A percentile compares a stretch with the other conserved stretches of the same genome.
These are phyloP conservation scores for Apostichopus japonicus DNA, from an alignment of 35 echinoderm and acorn worm species.

Conservation along the genomic window DNA sequence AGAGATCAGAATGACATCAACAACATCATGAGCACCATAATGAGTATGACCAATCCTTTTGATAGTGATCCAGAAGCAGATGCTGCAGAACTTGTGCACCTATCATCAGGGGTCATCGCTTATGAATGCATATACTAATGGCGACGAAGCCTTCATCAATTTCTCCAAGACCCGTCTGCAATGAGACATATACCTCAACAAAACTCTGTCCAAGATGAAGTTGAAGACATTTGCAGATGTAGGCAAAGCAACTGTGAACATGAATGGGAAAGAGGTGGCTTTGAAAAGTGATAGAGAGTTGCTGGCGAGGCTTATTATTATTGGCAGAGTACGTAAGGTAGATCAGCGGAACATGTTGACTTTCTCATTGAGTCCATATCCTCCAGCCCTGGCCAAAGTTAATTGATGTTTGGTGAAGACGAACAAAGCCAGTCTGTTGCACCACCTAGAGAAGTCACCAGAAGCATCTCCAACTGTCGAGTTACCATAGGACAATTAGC, in stretches of 20 bases:
- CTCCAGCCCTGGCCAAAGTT: not conserved
- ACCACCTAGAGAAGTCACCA: too few species aligned
- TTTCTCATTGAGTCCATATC: slow-evolving; percentile 4
- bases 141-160: slow-evolving; percentile 25
- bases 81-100: not conserved
- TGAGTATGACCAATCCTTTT: slow-evolving; percentile 63
- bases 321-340: slow-evolving; percentile 35
- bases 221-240: slow-evolving; percentile 61
- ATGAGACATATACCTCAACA: not conserved
- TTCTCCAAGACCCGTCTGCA: not conserved
- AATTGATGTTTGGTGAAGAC: slow-evolving; percentile 45
- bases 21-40: slow-evolving; percentile 26
- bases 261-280: slow-evolving; percentile 21
- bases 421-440: slow-evolving; percentile 51
- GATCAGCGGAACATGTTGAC: slow-evolving; percentile 15
- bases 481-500: slow-evolving; percentile 45
- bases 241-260: slow-evolving; percentile 12
- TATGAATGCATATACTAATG: not conserved
- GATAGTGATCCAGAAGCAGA: not conserved
- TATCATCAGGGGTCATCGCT: not conserved
- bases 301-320: slow-evolving; percentile 16
- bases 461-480: not conserved
- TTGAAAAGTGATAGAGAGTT: slow-evolving; percentile 36
- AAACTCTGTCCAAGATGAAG: slow-evolving; percentile 24
- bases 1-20: slow-evolving; percentile 41